Conservation (phyloP, 2,113 vertebrate genomes). For the Sinosuthora webbiana region DNA sequence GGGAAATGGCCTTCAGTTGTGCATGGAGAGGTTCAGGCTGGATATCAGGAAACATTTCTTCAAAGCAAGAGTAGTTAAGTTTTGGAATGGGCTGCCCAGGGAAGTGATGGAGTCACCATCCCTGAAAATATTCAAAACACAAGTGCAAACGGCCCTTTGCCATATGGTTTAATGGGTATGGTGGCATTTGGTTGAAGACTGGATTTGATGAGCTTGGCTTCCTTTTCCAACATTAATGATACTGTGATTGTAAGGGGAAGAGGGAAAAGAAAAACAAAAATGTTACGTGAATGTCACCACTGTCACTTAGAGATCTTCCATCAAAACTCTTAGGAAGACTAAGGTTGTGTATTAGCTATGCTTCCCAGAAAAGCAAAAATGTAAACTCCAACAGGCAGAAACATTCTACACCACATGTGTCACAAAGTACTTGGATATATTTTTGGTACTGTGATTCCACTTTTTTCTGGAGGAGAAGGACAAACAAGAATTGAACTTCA, state of each 20-base stretch:
- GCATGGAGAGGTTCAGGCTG: neutral
- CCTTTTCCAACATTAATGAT: neutral
- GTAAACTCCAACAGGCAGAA: neutral
- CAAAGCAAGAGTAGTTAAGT: neutral
- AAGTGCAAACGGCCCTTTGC: neutral
- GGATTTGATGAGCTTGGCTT: neutral
- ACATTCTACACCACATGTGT: neutral
- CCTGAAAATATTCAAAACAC: neutral
- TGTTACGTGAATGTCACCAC: neutral
- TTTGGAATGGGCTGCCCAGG: neutral
- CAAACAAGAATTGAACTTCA: neutral
- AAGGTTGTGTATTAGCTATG: neutral
- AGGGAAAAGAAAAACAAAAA: neutral
- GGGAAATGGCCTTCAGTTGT: neutral
- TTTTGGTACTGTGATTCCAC: neutral
- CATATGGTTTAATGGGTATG: neutral
- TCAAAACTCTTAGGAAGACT: neutral
- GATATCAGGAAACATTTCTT: neutral
- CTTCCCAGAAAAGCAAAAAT: neutral
- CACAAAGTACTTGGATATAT: neutral
- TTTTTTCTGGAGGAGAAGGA: neutral
- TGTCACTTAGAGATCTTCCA: neutral
- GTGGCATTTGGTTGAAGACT: neutral
- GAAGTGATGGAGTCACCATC: neutral
- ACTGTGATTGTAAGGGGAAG: neutral